Base-by-base conservation (phyloP, 1,140 invertebrate species). In the Rhynchophorus ferrugineus region DNA sequence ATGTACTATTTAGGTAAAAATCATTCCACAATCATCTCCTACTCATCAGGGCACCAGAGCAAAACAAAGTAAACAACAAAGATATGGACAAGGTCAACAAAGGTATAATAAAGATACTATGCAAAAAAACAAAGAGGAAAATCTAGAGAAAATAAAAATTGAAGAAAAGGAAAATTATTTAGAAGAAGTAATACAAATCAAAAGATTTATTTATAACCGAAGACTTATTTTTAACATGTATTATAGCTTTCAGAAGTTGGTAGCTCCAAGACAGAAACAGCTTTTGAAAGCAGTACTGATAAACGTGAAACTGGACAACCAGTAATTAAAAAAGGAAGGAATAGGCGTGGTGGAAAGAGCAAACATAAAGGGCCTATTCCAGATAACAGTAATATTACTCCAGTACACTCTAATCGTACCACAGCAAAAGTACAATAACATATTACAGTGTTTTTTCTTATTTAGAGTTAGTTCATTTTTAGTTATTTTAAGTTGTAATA, bases 11-110 rank as follows among this genome's bases (percentile, higher is more conserved):
- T 17, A 54, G 51, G 51, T 54, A 3, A 76, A 80, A 53, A 75
- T 88, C 6, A 80, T 90, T 59, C 78, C 82, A 17, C 74, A 81
- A 46, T 75, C 76, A 3, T 70, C 66, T 36, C 58, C 61, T 21
- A 65, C 63, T 39, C 61, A 60, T 64, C 69, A 67, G 56, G 58
- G 65, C 41, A 49, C 60, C 17, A 58, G 69, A 36, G 65, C 71
- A 38, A 81, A 82, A 61, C 74, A 74, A 11, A 77, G 75, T 38
- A 82, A 82, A 54, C 72, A 75, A 52, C 72, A 75, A 54, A 61
- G 65, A 29, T 53, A 56, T 38, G 54, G 57, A 14, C 49, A 48
- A 20, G 46, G 45, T 38, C 46, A 54, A 33, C 54, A 57, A 11
- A 57, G 29, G 24, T 41, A 35, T 21, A 16, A 24, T 17, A 44